Evolutionary conservation across 30 jellyfish, hydroid and myxozoan species (phyloP).

Genomic region (Rhopilema esculentum): DNA sequence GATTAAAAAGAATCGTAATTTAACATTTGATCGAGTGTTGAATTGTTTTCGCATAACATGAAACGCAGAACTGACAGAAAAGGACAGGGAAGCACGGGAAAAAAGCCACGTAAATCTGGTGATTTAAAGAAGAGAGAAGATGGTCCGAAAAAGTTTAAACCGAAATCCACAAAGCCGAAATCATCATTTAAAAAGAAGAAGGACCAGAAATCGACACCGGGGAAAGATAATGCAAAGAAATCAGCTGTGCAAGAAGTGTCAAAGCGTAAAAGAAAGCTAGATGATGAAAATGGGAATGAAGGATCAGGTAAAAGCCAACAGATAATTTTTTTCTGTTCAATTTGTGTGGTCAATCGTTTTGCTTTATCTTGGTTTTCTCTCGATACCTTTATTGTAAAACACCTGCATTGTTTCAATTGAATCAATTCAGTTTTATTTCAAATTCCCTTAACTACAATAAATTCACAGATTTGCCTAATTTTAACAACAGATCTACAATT

Average conservation of each 20-base stretch:
- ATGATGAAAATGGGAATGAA: constrained; percentile 25
- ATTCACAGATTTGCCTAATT: no score
- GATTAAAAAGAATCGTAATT: not conserved
- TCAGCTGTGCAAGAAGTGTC: not conserved
- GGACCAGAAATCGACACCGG: constrained; percentile 7
- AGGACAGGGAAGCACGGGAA: not conserved
- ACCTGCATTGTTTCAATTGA: no score
- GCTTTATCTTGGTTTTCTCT: no score
- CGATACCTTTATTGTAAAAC: no score
- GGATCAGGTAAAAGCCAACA: constrained; percentile 2
- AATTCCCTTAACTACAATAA: no score
- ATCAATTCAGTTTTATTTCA: no score
- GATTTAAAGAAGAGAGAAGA: constrained; percentile 25
- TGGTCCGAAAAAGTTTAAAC: constrained; percentile 36
- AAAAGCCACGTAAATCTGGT: constrained; percentile 4
- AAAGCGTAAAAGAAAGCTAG: not conserved
- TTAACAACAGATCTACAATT: no score
- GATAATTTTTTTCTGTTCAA: not conserved
- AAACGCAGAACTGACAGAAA: constrained; percentile 30
- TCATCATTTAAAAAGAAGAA: not conserved
- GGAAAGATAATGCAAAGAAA: constrained; percentile 17
- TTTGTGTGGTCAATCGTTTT: not conserved
- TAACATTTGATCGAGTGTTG: not conserved
- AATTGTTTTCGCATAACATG: not conserved
- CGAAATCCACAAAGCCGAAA: constrained; percentile 34